Conservation (phyloP, 2,797 vertebrate species). For the Odontamblyopus rebecca region DNA sequence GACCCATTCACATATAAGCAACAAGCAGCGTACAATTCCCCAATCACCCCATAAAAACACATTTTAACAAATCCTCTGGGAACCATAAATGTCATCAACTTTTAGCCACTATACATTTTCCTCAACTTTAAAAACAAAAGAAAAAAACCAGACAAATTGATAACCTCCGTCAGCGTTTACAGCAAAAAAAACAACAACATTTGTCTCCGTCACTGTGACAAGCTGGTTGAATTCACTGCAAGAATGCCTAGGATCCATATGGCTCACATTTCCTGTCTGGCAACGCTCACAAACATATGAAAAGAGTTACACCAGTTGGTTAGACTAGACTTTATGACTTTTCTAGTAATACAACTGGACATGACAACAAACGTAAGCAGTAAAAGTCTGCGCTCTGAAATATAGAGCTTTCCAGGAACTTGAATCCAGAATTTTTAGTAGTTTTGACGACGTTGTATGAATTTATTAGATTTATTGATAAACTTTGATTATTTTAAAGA, state of each 20-base stretch:
- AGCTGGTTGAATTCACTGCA: constrained; percentile 28
- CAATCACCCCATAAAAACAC: background rate
- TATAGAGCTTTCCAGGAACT: too few species aligned
- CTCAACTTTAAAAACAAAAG: background rate
- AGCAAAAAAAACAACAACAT: constrained; percentile 19
- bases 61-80: constrained; percentile 1
- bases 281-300: constrained; percentile 19
- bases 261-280: constrained; percentile 66
- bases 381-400: background rate
- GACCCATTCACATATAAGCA: background rate
- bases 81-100: constrained; percentile 1
- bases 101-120: background rate
- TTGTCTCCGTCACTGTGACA: constrained; percentile 27
- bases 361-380: background rate
- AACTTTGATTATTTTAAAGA: too few species aligned
- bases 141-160: constrained; percentile 7
- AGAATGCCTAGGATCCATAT: constrained; percentile 50
- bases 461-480: too few species aligned
- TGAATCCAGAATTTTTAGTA: background rate
- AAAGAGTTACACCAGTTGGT: constrained; percentile 2
- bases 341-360: background rate
- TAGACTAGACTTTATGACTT: background rate
- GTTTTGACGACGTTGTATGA: background rate
- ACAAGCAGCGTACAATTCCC: constrained; percentile 2
- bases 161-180: background rate